A percentile compares a stretch with the other conserved stretches of the same genome.
These are phyloP conservation scores for Escarpia spicata DNA, from an alignment of 2,888 invertebrate species.

Conservation along the genomic window DNA sequence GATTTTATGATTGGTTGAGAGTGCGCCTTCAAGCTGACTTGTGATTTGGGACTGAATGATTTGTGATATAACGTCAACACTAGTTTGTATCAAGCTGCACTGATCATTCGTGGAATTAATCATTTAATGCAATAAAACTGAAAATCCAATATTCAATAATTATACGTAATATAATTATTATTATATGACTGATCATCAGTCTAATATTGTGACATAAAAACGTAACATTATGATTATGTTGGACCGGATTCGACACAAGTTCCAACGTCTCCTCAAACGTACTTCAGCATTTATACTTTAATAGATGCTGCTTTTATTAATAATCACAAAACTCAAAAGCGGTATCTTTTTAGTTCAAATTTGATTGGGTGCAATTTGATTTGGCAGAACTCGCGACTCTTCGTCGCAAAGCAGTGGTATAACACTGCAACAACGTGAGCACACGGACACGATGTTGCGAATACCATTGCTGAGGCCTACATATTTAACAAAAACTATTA, in stretches of 20 bases:
- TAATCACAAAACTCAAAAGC: background rate
- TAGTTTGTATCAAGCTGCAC: no score
- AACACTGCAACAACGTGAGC: background rate
- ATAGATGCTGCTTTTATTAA: background rate
- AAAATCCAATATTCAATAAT: no score
- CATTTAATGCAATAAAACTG: no score
- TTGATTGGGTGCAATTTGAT: background rate
- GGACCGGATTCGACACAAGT: background rate
- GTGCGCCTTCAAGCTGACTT: no score
- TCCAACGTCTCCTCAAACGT: background rate
- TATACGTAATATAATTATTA: no score
- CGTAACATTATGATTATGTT: no score
- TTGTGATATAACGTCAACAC: no score
- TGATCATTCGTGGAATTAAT: no score
- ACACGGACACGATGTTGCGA: background rate
- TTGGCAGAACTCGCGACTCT: background rate
- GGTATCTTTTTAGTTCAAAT: background rate
- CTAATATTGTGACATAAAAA: no score
- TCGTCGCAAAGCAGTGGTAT: background rate
- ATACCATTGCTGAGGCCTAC: background rate
- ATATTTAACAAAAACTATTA: background rate
- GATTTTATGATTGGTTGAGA: no score
- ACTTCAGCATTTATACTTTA: background rate
- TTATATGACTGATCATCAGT: no score
- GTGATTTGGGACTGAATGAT: no score